Evolutionary conservation across 2,113 vertebrate species (phyloP).

Genomic region (Gymnarchus niloticus): DNA sequence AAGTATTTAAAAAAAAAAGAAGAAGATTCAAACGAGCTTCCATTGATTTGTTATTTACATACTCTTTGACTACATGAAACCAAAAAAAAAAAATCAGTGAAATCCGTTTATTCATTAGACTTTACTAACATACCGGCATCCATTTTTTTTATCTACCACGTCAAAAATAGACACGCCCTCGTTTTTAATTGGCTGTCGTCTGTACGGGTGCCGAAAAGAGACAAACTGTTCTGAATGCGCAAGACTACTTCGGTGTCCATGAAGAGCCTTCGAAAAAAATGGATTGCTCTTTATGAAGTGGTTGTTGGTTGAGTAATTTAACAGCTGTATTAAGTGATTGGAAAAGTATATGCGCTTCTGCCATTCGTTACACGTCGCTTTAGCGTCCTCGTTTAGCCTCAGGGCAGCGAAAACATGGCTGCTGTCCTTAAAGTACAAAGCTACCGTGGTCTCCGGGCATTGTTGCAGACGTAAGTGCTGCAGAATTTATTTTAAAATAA

Average conservation of each 20-base stretch:
- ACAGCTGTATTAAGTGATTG: not conserved
- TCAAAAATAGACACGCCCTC: not conserved
- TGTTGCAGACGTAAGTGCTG: conserved; percentile 48
- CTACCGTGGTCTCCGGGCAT: conserved; percentile 45
- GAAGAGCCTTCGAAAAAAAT: not conserved
- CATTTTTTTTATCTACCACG: not conserved
- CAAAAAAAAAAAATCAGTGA: not conserved
- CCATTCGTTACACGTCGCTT: not conserved
- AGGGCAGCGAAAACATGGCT: conserved; percentile 51
- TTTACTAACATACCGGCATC: too few species aligned
- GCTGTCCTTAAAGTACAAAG: conserved; percentile 55
- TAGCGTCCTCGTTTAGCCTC: not conserved
- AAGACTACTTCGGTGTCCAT: not conserved
- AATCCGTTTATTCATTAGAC: not conserved
- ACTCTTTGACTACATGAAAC: not conserved
- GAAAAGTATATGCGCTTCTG: not conserved
- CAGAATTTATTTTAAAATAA: not conserved
- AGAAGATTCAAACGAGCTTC: not conserved
- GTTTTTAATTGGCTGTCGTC: conserved; percentile 47
- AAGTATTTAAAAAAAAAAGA: too few species aligned
- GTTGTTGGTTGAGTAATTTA: not conserved
- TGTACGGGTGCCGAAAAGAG: conserved; percentile 41
- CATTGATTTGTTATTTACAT: not conserved
- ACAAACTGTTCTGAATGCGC: not conserved
- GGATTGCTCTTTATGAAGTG: not conserved